These are phyloP conservation scores for Theocolax elegans DNA, from an alignment of 1,140 invertebrate genomes.

Conservation along the genomic window DNA sequence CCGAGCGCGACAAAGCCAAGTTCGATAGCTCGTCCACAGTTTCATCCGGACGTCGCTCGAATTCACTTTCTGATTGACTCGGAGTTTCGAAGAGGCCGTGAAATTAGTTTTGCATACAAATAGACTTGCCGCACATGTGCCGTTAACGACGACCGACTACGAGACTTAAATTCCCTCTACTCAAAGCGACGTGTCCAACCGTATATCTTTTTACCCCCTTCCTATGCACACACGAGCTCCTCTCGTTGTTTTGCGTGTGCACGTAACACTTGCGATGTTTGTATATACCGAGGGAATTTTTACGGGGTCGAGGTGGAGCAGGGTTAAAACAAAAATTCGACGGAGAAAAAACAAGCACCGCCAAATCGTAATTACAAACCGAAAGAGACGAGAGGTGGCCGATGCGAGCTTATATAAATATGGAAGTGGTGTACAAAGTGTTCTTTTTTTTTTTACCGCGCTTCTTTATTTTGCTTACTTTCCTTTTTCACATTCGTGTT, in stretches of 20 bases:
- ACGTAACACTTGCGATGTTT: too few species aligned
- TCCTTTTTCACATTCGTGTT: too few species aligned
- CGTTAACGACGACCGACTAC: neutral
- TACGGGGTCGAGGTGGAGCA: too few species aligned
- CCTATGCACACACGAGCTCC: too few species aligned
- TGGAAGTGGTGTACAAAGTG: neutral
- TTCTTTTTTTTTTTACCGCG: neutral
- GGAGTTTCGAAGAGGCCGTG: neutral
- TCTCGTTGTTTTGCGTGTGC: too few species aligned
- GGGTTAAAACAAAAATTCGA: neutral
- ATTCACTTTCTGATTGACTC: constrained; percentile 13
- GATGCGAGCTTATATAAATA: neutral
- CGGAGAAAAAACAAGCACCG: neutral
- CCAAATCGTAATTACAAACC: constrained; percentile 18
- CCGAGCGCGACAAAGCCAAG: neutral
- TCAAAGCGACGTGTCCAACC: neutral
- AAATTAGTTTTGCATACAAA: constrained; percentile 35
- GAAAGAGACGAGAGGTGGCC: neutral
- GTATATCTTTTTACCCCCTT: neutral
- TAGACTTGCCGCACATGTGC: constrained; percentile 6
- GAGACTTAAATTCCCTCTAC: neutral
- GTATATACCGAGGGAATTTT: too few species aligned
- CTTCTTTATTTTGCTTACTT: too few species aligned
- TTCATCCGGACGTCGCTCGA: neutral
- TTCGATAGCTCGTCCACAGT: neutral